A percentile compares a stretch with the other conserved stretches of the same genome.
Evolutionary conservation across 2,113 vertebrate genomes (phyloP).

Genomic region (Aspidoscelis tigris): DNA sequence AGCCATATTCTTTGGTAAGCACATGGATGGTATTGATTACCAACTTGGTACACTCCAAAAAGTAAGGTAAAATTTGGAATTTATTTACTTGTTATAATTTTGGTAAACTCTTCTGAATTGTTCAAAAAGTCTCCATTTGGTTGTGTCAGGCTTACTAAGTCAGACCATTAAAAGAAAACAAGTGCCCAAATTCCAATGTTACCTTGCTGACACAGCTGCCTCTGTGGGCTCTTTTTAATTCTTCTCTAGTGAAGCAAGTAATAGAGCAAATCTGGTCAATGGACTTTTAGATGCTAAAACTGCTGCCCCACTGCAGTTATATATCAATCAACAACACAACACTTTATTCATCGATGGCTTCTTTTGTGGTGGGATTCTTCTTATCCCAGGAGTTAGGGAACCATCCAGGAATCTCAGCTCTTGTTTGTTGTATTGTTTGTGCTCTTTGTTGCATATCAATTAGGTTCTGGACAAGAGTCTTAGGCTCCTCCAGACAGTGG

Average conservation of each 20-base stretch:
- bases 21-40: neutral
- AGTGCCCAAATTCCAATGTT: no score
- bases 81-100: neutral
- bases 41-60: neutral
- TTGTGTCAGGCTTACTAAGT: neutral
- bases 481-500: no score
- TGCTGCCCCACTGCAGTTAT: neutral
- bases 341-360: neutral
- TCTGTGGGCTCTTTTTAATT: neutral
- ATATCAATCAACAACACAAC: neutral
- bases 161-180: neutral
- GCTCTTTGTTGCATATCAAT: slow-evolving; percentile 1
- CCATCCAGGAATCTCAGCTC: neutral
- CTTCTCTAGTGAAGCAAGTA: neutral
- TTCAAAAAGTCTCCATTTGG: neutral
- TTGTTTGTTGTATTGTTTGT: neutral
- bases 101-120: neutral
- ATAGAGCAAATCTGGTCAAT: neutral
- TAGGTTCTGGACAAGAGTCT: neutral
- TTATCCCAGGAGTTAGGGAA: neutral
- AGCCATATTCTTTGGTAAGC: no score
- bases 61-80: neutral
- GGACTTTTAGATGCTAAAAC: no score
- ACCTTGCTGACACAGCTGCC: neutral
- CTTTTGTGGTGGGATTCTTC: neutral